Evolutionary conservation across 1,140 invertebrate species (phyloP).

Genomic region (Diachasmimorpha longicaudata): DNA sequence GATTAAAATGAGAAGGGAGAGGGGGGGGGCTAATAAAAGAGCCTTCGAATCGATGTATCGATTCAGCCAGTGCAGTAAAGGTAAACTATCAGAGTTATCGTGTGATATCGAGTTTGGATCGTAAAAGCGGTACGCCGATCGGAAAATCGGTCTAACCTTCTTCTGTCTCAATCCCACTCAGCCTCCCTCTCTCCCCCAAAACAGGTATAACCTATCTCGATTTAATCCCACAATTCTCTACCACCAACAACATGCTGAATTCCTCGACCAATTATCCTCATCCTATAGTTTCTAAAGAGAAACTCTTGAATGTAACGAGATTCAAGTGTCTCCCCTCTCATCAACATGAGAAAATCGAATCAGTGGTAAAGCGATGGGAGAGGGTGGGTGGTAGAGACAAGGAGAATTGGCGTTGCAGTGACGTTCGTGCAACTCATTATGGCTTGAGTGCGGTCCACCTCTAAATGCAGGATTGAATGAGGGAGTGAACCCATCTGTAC

Average conservation of each 20-base stretch:
- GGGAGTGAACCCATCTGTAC: background rate
- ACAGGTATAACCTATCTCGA: constrained; percentile 11
- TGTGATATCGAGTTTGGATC: background rate
- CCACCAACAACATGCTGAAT: constrained; percentile 1
- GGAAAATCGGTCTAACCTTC: background rate
- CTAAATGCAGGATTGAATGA: constrained; percentile 1
- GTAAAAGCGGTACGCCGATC: background rate
- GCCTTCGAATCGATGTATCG: background rate
- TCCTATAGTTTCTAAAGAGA: constrained; percentile 2
- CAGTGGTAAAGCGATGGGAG: background rate
- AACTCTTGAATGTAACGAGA: background rate
- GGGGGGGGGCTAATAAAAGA: background rate
- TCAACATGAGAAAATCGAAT: background rate
- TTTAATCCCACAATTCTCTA: constrained; percentile 13
- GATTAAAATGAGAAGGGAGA: background rate
- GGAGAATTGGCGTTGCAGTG: background rate
- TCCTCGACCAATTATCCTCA: constrained; percentile 15
- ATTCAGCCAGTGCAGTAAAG: background rate
- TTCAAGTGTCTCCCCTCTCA: background rate
- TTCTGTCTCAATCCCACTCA: background rate
- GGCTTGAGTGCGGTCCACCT: background rate
- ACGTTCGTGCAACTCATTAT: constrained; percentile 12
- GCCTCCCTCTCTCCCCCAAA: background rate
- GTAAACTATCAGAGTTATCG: background rate
- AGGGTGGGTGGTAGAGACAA: background rate